These are phyloP conservation scores for Anguilla rostrata DNA, from an alignment of 2,113 vertebrate species.

Conservation along the genomic window DNA sequence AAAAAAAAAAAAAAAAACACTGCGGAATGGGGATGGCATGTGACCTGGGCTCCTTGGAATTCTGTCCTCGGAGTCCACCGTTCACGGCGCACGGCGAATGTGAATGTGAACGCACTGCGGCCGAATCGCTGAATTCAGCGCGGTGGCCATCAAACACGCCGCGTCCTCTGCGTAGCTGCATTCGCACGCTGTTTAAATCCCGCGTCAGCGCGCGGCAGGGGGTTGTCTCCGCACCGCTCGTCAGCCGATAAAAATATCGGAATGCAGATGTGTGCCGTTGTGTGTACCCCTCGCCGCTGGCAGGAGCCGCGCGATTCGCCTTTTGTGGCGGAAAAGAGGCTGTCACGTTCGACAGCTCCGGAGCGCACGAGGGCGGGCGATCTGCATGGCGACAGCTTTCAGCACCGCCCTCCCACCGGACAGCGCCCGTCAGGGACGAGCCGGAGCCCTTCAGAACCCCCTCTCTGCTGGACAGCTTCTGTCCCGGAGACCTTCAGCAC, in stretches of 20 bases:
- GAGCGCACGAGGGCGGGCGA: slow-evolving; percentile 49
- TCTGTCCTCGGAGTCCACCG: neutral
- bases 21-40: neutral
- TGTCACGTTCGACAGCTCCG: slow-evolving; percentile 53
- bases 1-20: neutral
- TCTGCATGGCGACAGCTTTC: slow-evolving; percentile 29
- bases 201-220: neutral
- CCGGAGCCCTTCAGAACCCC: neutral
- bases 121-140: slow-evolving; percentile 7
- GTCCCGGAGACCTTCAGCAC: no score
- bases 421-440: slow-evolving; percentile 2
- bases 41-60: neutral
- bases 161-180: neutral
- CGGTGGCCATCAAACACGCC: neutral
- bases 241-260: neutral
- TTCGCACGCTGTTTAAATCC: neutral
- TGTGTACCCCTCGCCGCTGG: slow-evolving; percentile 29
- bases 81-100: neutral
- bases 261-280: neutral
- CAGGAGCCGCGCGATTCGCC: slow-evolving; percentile 19
- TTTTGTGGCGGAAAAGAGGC: slow-evolving; percentile 33
- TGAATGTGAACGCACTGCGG: neutral
- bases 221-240: neutral
- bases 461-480: slow-evolving; percentile 9
- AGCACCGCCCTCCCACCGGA: slow-evolving; percentile 22